These are phyloP conservation scores for Conistra vaccinii DNA, from an alignment of 2,888 invertebrate genomes.

Conservation along the genomic window DNA sequence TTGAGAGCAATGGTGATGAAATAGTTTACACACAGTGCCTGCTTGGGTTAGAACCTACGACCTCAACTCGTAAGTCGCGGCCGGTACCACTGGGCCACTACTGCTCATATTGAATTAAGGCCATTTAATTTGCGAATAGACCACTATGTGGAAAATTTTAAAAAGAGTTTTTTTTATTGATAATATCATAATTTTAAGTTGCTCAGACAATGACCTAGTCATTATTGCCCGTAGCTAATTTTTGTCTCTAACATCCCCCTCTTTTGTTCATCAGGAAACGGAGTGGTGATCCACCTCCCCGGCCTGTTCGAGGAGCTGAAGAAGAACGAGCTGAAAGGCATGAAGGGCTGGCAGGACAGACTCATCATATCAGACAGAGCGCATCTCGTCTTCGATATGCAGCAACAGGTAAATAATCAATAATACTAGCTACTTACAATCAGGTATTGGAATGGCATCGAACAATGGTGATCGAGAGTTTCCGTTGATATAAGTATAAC, in stretches of 20 bases:
- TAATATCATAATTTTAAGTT: neutral
- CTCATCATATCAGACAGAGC: conserved; percentile 98
- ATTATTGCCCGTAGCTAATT: neutral
- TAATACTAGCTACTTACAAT: too few species aligned
- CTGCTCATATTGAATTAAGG: too few species aligned
- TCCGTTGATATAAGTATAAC: too few species aligned
- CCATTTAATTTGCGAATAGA: too few species aligned
- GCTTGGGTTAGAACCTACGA: too few species aligned
- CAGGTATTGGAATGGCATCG: too few species aligned
- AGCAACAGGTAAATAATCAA: conserved; percentile 92
- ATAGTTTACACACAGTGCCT: too few species aligned
- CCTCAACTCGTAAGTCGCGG: too few species aligned
- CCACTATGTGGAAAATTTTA: neutral
- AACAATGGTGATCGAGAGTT: too few species aligned
- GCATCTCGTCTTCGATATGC: conserved; percentile 98
- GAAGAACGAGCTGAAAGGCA: conserved; percentile 97
- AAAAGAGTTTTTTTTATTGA: neutral
- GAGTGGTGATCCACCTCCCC: conserved; percentile 99
- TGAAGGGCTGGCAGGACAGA: conserved; percentile 95
- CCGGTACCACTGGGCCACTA: too few species aligned
- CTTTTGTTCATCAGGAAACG: conserved; percentile 93
- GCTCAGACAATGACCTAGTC: neutral
- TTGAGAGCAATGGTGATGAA: too few species aligned
- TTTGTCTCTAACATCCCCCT: neutral
- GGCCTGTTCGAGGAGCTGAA: conserved; percentile 98